Evolutionary conservation across 2,797 vertebrate genomes (phyloP).

Genomic region (Silurus aristotelis): DNA sequence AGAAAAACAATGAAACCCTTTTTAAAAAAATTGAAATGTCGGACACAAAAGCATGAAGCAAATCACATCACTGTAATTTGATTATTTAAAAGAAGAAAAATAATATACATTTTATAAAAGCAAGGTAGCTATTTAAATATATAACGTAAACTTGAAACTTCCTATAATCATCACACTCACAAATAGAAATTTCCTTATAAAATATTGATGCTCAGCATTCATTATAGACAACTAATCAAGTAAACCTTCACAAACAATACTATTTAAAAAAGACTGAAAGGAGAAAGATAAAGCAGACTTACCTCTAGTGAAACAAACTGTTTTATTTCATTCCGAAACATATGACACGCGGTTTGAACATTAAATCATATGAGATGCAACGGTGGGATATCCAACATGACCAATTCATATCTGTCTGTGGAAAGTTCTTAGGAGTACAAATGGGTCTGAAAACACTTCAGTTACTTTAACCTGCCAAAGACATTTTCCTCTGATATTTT

Average conservation of each 20-base stretch:
- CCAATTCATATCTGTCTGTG: neutral
- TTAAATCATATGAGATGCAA: slow-evolving; percentile 16
- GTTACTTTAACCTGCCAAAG: neutral
- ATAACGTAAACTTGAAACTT: neutral
- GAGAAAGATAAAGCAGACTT: neutral
- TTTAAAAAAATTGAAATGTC: neutral
- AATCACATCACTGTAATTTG: neutral
- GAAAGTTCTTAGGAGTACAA: neutral
- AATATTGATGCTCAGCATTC: neutral
- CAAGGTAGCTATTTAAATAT: neutral
- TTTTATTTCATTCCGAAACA: neutral
- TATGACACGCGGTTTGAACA: neutral
- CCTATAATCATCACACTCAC: neutral
- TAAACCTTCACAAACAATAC: slow-evolving; percentile 3
- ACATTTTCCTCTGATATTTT: neutral
- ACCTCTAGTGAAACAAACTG: neutral
- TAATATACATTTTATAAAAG: neutral
- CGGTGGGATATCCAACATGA: neutral
- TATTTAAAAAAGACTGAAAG: neutral
- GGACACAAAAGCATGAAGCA: neutral
- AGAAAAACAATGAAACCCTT: slow-evolving; percentile 6
- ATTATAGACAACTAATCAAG: neutral
- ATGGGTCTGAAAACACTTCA: neutral
- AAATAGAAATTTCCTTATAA: neutral
- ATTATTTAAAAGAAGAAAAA: neutral